Conservation (phyloP, 2,888 invertebrate species). For the Volucella bombylans region DNA sequence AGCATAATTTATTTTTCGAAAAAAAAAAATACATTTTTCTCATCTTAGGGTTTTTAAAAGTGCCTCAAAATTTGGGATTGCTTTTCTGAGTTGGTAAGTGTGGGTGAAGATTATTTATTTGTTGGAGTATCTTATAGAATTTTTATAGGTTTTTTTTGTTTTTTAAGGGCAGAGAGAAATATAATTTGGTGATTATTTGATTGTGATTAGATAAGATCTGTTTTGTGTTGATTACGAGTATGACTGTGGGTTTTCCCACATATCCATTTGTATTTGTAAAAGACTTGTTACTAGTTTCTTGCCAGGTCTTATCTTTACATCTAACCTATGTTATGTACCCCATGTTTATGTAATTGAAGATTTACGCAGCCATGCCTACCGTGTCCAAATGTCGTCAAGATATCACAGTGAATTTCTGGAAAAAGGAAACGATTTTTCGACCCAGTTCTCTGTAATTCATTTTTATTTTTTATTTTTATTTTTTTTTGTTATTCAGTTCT, state of each 20-base stretch:
- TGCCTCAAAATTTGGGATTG: conserved; percentile 79
- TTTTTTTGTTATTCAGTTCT: too few relatives aligned
- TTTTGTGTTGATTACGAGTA: background rate
- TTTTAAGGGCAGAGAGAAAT: background rate
- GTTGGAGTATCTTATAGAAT: background rate
- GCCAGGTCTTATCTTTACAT: too few relatives aligned
- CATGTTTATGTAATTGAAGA: too few relatives aligned
- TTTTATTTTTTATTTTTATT: too few relatives aligned
- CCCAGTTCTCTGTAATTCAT: too few relatives aligned
- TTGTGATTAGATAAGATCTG: conserved; percentile 20
- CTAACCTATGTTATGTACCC: too few relatives aligned
- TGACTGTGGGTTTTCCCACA: background rate
- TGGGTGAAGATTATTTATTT: conserved; percentile 14
- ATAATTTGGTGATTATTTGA: conserved; percentile 17
- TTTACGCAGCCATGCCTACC: too few relatives aligned
- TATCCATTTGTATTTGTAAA: too few relatives aligned
- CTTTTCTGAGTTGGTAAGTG: conserved; percentile 77
- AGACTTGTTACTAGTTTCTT: too few relatives aligned
- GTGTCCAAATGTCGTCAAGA: too few relatives aligned
- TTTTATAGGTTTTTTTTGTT: background rate
- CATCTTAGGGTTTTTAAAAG: conserved; percentile 74
- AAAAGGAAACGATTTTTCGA: too few relatives aligned
- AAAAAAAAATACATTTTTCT: conserved; percentile 34
- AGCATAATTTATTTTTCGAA: conserved; percentile 17
- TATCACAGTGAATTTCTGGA: too few relatives aligned